Evolutionary conservation across 2,888 invertebrate species (phyloP).

Genomic region (Drosophila incognita): DNA sequence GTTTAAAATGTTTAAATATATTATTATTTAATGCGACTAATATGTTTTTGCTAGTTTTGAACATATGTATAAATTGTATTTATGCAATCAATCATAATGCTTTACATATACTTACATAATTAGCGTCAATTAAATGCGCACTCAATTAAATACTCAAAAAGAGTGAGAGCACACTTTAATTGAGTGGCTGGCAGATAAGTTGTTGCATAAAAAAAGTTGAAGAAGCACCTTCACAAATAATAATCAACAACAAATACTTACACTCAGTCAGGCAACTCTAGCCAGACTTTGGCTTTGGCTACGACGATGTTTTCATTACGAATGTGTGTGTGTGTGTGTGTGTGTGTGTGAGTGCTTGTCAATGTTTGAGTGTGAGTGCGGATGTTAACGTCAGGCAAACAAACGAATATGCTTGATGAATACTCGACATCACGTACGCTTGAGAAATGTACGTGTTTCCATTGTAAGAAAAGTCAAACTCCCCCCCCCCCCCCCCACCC

Average conservation of each 20-base stretch:
- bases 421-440: slow-evolving; percentile 82
- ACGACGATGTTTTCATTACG: slow-evolving; percentile 77
- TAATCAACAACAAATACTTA: slow-evolving; percentile 79
- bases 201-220: slow-evolving; percentile 55
- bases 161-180: slow-evolving; percentile 52
- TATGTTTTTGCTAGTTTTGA: neutral
- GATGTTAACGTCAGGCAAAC: slow-evolving; percentile 59
- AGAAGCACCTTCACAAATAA: slow-evolving; percentile 71
- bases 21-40: neutral
- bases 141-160: slow-evolving; percentile 29
- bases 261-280: slow-evolving; percentile 23
- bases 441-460: slow-evolving; percentile 82
- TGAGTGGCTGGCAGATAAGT: slow-evolving; percentile 45
- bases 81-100: neutral
- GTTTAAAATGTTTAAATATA: neutral
- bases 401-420: slow-evolving; percentile 80
- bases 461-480: slow-evolving; percentile 69
- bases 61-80: neutral
- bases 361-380: slow-evolving; percentile 33
- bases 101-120: neutral
- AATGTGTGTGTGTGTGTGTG: neutral
- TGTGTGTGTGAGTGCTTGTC: slow-evolving; percentile 12
- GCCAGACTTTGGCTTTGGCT: slow-evolving; percentile 37
- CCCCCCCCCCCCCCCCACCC: rapidly evolving
- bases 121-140: neutral